A percentile compares a stretch with the other conserved stretches of the same genome.
Conservation (phyloP, 1,140 invertebrate species). For the Hycleus phaleratus region DNA sequence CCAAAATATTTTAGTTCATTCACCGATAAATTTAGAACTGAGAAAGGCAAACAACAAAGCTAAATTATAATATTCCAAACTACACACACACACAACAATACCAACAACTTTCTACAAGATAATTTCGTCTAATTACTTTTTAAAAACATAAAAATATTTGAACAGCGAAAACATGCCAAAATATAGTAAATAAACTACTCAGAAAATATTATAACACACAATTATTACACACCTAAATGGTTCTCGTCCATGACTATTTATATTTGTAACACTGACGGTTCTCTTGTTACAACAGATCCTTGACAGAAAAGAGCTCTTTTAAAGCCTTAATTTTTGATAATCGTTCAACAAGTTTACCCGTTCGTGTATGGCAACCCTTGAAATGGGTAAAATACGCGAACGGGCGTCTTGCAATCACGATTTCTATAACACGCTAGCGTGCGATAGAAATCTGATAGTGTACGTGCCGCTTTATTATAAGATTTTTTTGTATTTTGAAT, state of each 20-base stretch:
- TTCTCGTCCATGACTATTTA: conserved; percentile 33
- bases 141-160: neutral
- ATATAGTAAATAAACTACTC: no score
- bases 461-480: no score
- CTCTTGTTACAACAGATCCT: conserved; percentile 13
- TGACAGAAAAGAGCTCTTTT: conserved; percentile 4
- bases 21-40: conserved; percentile 21
- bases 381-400: no score
- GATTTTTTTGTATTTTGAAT: no score
- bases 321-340: neutral
- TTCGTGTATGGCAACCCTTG: no score
- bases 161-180: neutral
- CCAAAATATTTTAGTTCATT: conserved; percentile 19
- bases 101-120: neutral
- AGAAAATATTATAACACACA: conserved; percentile 21
- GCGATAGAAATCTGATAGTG: no score
- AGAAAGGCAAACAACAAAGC: conserved; percentile 1
- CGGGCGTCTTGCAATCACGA: no score
- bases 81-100: neutral
- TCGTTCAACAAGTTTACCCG: no score
- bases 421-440: no score
- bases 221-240: conserved; percentile 33
- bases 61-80: neutral
- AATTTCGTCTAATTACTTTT: neutral
- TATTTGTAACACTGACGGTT: conserved; percentile 14